Conservation (phyloP, 2,797 vertebrate genomes). For the Liparis tanakae region DNA sequence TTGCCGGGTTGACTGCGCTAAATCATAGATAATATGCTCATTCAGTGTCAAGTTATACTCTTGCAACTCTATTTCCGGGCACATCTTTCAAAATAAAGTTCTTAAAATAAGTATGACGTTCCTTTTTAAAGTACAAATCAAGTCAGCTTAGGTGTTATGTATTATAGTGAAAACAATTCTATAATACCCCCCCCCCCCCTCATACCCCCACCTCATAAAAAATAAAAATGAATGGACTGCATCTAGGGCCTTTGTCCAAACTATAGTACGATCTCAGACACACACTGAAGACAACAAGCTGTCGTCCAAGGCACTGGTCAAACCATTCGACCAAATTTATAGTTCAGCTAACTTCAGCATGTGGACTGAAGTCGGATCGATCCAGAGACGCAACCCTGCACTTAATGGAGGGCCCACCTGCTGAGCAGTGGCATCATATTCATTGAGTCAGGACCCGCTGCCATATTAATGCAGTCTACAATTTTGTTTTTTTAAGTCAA, state of each 20-base stretch:
- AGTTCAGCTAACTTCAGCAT: neutral
- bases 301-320: neutral
- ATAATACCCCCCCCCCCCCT: no score
- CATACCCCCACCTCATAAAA: neutral
- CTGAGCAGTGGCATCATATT: neutral
- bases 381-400: neutral
- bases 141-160: no score
- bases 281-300: neutral
- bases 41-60: constrained; percentile 3
- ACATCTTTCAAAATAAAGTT: constrained; percentile 53
- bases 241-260: neutral
- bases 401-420: neutral
- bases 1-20: constrained; percentile 17
- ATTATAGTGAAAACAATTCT: neutral
- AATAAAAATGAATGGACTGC: neutral
- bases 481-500: neutral
- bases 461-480: neutral
- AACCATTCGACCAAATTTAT: neutral
- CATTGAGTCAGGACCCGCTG: neutral
- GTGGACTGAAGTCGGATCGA: neutral
- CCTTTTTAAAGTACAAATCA: neutral
- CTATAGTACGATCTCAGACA: neutral
- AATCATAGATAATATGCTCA: constrained; percentile 34
- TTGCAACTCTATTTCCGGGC: constrained; percentile 19
- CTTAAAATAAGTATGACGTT: rapidly evolving